Base-by-base conservation (phyloP, 2,113 vertebrate genomes). In the Phaetusa simplex region DNA sequence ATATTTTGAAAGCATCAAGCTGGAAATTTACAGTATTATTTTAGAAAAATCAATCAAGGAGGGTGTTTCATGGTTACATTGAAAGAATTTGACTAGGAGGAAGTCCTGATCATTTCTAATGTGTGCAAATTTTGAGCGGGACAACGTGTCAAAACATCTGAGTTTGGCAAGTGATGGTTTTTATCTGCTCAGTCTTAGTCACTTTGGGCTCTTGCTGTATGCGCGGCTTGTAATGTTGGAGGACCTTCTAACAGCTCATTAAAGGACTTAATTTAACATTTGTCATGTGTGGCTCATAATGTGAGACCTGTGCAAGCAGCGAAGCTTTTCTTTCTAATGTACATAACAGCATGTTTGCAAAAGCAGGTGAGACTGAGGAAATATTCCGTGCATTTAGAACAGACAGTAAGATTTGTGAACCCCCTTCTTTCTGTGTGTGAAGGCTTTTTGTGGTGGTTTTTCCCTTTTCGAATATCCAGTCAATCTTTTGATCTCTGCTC, bases 321-420 rank as follows among this genome's bases (percentile, higher is more conserved):
- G 40, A 59, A 55, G 66, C 7, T 8, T 47, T 62, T 26, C n/a
- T 85, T 65, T 69, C 32, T 84, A 20, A 24, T 12, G 72, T 67
- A 32, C 50, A 9, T 65, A 77, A 65, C 30, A 18, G 50, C 13
- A 1, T 36, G 65, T 94, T 95, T 87, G 87, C 73, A 61, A n/a
- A 85, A 91, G 89, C 87, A 82, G 73, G 81, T 69, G 91, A 91
- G 89, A 87, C 73, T 82, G 81, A 10, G 43, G 84, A 45, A 90
- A 26, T 16, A 27, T 8, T 76, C 62, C 5, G 0, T 43, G 61
- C 5, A 0, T 78, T 86, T 92, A 62, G 26, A 95, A 10, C n/a
- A 49, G 72, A 5, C 55, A 47, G 23, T 55, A 61, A 86, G 34
- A 85, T 71, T 14, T 0, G 4, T 22, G 27, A 62, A 19, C 19